A percentile compares a stretch with the other conserved stretches of the same genome.
Conservation (phyloP, 2,113 vertebrate genomes). For the Dryoscopus gambensis region DNA sequence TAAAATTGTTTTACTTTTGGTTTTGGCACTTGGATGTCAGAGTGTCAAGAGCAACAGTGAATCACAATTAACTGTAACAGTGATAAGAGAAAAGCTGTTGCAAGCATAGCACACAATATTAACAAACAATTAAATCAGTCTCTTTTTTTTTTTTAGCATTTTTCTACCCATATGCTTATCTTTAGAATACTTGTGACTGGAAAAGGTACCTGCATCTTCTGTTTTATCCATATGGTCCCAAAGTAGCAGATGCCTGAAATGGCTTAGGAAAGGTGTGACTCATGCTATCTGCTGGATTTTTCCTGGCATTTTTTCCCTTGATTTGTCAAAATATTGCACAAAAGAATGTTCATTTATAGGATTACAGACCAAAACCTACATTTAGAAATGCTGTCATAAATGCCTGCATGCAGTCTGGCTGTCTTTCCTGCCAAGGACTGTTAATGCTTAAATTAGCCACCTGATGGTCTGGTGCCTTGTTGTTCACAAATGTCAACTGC, state of each 20-base stretch:
- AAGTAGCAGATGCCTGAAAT: constrained; percentile 61
- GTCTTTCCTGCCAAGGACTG: constrained; percentile 53
- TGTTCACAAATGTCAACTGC: constrained; percentile 66
- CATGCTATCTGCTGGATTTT: constrained; percentile 66
- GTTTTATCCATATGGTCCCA: constrained; percentile 51
- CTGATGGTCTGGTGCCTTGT: constrained; percentile 55
- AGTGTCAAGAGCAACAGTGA: background rate
- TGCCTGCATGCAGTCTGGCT: constrained; percentile 58
- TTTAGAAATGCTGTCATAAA: constrained; percentile 66
- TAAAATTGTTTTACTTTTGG: background rate
- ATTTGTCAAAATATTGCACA: constrained; percentile 72
- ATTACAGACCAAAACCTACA: constrained; percentile 60
- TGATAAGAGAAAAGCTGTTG: background rate
- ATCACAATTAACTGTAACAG: background rate
- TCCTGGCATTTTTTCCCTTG: constrained; percentile 59
- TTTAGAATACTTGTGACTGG: constrained; percentile 10
- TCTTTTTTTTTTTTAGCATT: background rate
- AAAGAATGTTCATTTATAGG: constrained; percentile 64
- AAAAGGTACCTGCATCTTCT: constrained; percentile 52
- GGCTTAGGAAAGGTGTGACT: constrained; percentile 65
- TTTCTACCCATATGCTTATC: background rate
- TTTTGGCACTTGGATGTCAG: background rate
- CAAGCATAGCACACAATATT: background rate
- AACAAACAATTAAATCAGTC: background rate
- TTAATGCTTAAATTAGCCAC: constrained; percentile 67